phyloP scores from a whole-genome alignment of 2,888 invertebrate genomes.

The Epistrophella euchroma region DNA sequence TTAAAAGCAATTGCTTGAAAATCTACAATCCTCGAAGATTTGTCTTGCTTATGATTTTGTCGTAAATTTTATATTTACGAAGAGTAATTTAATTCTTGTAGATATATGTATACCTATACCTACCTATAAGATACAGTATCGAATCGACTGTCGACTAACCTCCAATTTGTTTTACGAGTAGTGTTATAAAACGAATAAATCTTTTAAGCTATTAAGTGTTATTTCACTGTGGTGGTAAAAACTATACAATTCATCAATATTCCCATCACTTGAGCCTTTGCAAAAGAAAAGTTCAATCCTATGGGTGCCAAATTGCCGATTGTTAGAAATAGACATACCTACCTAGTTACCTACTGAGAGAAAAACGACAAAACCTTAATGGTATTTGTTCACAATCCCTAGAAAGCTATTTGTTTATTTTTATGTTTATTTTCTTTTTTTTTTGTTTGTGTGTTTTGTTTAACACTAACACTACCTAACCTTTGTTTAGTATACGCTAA shows the following conservation, averaged over 20 bases:
- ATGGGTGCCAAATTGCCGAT: conserved; percentile 21
- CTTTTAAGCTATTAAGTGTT: conserved; percentile 36
- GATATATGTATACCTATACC: neutral
- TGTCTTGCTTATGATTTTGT: conserved; percentile 34
- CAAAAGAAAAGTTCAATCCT: neutral
- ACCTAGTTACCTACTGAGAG: neutral
- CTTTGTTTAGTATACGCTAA: conserved; percentile 19
- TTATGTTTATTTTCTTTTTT: neutral
- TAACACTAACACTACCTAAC: conserved; percentile 16
- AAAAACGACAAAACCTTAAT: conserved; percentile 1
- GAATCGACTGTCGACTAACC: conserved; percentile 18
- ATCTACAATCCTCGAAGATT: neutral
- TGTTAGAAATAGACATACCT: conserved; percentile 1
- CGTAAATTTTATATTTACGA: conserved; percentile 27
- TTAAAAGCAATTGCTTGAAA: conserved; percentile 5
- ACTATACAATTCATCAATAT: conserved; percentile 24
- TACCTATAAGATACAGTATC: neutral
- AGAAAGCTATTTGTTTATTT: conserved; percentile 3
- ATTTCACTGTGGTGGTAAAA: conserved; percentile 8
- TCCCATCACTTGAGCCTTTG: neutral
- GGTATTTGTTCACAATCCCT: conserved; percentile 4
- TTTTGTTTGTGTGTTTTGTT: too few species aligned
- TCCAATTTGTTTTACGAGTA: conserved; percentile 31
- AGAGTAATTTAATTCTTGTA: conserved; percentile 2
- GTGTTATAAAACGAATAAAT: conserved; percentile 24